Evolutionary conservation across 2,888 invertebrate species (phyloP), one percentile per base, ranked within the genome.

Genomic region (Pantelozetes paolii): DNA sequence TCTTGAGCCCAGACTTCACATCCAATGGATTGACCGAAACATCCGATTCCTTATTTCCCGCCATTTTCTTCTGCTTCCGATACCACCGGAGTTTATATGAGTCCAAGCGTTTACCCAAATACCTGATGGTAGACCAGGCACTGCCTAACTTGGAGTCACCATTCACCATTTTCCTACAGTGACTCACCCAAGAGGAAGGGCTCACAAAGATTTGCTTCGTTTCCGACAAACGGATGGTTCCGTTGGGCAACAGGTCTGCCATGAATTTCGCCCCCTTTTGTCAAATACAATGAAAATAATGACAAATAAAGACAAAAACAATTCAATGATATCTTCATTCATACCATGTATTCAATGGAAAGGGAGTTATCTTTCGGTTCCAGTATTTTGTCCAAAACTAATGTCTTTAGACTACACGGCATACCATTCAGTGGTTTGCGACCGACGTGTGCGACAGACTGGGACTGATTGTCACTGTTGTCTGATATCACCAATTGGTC

Each of bases 131-230:
- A 2, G 92, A 92, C 94, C 94, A 94, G 1, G 94, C 94, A 84
- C 93, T 94, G 1, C 93, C 93, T 50, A 92, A 92, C 18, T 62
- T 76, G 45, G n/a, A 75, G 77, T 91, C 90, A 0, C 94, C 93
- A 83, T 94, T 93, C 71, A 94, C 91, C 74, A 92, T 90, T 78
- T 91, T 87, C 81, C 94, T 94, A 81, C 94, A 94, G 81, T 92
- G 90, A 82, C 92, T 90, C 0, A 93, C 94, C 94, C 94, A 94
- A 1, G 94, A 92, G 79, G 92, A 92, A 1, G 94, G 94, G 0
- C 93, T 92, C 76, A 90, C 88, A 82, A 92, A 94, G 79, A 91
- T 87, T n/a, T 76, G 76, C 81, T 90, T 90, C 48, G 92, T 91
- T 82, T 93, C 93, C 82, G 90, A 90, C 20, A 91, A 91, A 82